Conservation (phyloP, 92 coral and sea anemone genomes). For the Heteractis magnifica region DNA sequence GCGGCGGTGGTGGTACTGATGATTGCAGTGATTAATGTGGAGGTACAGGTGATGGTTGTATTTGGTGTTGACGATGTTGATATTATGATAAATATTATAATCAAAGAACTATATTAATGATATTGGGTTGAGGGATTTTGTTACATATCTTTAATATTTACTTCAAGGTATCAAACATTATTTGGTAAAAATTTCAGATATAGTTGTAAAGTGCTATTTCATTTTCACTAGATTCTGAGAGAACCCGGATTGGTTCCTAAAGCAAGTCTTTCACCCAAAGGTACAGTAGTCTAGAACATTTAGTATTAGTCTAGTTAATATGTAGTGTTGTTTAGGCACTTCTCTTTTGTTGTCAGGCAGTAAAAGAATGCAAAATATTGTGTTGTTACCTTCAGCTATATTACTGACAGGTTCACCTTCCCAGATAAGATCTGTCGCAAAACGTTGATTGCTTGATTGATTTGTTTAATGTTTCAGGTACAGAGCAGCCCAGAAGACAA, state of each 20-base stretch:
- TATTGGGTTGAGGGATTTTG: too few relatives aligned
- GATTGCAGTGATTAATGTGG: not conserved
- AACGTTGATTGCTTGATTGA: not conserved
- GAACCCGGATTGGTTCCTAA: conserved; percentile 57
- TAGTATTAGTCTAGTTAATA: not conserved
- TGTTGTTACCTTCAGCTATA: too few relatives aligned
- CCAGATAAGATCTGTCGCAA: not conserved
- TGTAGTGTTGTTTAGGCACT: not conserved
- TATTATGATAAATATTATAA: too few relatives aligned
- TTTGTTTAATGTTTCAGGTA: not conserved
- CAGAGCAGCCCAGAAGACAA: conserved; percentile 20
- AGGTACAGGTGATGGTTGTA: not conserved
- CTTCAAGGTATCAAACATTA: not conserved
- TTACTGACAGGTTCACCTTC: too few relatives aligned
- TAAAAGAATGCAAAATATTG: too few relatives aligned
- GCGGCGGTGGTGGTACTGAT: not conserved
- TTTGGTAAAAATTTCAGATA: not conserved
- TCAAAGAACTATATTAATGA: too few relatives aligned
- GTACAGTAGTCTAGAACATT: not conserved
- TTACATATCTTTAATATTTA: too few relatives aligned
- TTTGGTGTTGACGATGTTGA: too few relatives aligned
- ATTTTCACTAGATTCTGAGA: conserved; percentile 31
- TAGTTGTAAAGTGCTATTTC: not conserved
- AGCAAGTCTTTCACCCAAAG: conserved; percentile 42
- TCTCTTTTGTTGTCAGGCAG: not conserved